A percentile compares a stretch with the other conserved stretches of the same genome.
Conservation (phyloP, 2,797 vertebrate genomes). For the Lophotriccus pileatus region DNA sequence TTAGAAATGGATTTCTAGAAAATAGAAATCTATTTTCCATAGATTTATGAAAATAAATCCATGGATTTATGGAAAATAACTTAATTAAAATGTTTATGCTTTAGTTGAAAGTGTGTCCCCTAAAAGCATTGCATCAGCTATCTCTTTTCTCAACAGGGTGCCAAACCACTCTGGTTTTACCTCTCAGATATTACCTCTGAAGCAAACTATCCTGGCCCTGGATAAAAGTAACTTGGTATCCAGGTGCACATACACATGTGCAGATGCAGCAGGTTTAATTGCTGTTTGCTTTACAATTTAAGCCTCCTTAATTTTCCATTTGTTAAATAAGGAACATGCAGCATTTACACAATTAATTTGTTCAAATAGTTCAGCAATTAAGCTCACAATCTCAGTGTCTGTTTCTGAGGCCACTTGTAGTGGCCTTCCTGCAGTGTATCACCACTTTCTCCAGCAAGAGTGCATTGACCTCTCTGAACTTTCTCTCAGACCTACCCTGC, state of each 20-base stretch:
- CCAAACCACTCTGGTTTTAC: not conserved
- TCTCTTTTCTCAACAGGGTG: not conserved
- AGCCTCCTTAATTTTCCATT: constrained; percentile 39
- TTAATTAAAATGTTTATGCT: not conserved
- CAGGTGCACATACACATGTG: constrained; percentile 20
- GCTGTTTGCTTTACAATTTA: constrained; percentile 46
- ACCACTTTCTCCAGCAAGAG: not conserved
- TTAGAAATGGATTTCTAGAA: not conserved
- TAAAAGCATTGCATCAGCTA: not conserved
- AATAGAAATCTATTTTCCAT: not conserved
- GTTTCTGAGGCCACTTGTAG: not conserved
- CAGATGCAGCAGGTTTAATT: constrained; percentile 45
- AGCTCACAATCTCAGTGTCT: not conserved
- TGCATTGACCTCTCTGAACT: not conserved
- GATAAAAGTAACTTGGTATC: not conserved
- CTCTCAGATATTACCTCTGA: not conserved
- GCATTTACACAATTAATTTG: constrained; percentile 36
- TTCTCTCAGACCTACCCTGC: not conserved
- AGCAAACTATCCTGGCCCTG: not conserved
- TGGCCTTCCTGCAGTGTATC: not conserved
- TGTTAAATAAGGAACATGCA: constrained; percentile 19
- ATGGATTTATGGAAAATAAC: not conserved
- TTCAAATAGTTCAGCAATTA: constrained; percentile 13
- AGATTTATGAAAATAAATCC: not conserved
- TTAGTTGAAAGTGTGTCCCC: not conserved